Conservation (phyloP, 2,113 vertebrate species). For the Labrus mixtus region DNA sequence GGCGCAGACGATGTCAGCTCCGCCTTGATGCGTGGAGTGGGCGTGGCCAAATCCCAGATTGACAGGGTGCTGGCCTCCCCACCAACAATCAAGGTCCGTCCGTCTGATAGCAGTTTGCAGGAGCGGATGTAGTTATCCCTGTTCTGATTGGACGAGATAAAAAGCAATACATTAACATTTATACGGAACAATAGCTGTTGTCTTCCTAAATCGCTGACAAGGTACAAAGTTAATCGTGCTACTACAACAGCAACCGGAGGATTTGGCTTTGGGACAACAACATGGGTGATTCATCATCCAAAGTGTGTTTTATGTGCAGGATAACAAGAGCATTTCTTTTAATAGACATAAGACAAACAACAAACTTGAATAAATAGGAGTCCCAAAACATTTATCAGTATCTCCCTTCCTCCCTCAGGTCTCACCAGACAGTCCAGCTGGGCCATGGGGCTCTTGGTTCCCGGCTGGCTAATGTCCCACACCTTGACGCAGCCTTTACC, state of each 20-base stretch:
- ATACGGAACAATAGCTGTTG: not conserved
- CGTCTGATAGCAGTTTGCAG: slow-evolving; percentile 87
- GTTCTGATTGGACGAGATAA: slow-evolving; percentile 77
- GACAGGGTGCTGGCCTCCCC: slow-evolving; percentile 90
- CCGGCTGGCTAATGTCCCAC: slow-evolving; percentile 93
- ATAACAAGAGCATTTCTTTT: slow-evolving; percentile 33
- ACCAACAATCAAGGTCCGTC: slow-evolving; percentile 86
- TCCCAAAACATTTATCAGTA: not conserved
- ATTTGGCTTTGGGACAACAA: slow-evolving; percentile 32
- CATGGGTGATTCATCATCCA: slow-evolving; percentile 51
- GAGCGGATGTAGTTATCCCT: slow-evolving; percentile 89
- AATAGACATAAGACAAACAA: slow-evolving; percentile 10
- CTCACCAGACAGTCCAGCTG: slow-evolving; percentile 91
- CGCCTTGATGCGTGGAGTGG: slow-evolving; percentile 89
- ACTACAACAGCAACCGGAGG: slow-evolving; percentile 25
- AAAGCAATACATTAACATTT: slow-evolving; percentile 8
- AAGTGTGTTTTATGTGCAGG: slow-evolving; percentile 20
- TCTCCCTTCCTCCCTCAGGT: not conserved
- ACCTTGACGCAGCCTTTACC: slow-evolving; percentile 93
- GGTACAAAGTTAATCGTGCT: not conserved
- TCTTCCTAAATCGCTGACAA: slow-evolving; percentile 16
- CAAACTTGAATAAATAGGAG: slow-evolving; percentile 8
- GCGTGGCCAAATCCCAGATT: slow-evolving; percentile 85
- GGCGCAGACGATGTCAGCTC: slow-evolving; percentile 89
- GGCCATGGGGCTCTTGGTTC: slow-evolving; percentile 90